Evolutionary conservation across 2,113 vertebrate genomes (phyloP).

Genomic region (Otocyon megalotis): DNA sequence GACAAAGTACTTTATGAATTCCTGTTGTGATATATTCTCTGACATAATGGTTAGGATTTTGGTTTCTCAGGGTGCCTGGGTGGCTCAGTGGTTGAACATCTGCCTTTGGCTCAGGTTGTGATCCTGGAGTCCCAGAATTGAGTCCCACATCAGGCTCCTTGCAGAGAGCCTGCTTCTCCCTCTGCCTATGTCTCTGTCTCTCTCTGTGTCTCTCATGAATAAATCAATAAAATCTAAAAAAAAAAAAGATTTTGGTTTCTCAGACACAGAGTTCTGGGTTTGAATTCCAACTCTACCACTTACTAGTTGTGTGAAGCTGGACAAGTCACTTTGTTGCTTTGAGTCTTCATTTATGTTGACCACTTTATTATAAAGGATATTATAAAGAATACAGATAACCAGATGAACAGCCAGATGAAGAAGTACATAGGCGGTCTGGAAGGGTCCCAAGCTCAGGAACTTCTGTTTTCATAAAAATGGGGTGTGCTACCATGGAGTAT

Average conservation of each 20-base stretch:
- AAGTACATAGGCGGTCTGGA: background rate
- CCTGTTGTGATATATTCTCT: background rate
- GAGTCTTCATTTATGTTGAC: background rate
- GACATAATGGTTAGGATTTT: background rate
- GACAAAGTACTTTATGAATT: background rate
- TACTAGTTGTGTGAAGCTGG: background rate
- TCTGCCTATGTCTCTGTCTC: too few species aligned
- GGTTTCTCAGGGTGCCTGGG: too few species aligned
- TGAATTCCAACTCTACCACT: background rate
- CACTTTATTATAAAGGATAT: background rate
- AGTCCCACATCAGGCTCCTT: too few species aligned
- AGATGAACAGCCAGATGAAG: background rate
- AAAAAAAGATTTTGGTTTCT: background rate
- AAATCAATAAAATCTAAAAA: too few species aligned
- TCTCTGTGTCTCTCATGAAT: too few species aligned
- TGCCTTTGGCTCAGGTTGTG: too few species aligned
- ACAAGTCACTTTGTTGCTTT: background rate
- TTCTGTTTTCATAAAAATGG: background rate
- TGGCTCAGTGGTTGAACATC: too few species aligned
- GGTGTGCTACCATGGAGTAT: background rate
- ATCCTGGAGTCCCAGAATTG: too few species aligned
- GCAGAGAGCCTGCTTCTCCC: too few species aligned
- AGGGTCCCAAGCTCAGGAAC: background rate
- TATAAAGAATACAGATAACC: background rate
- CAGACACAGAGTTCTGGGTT: background rate